phyloP scores from a whole-genome alignment of 2,888 invertebrate species.

The Synanthedon andrenaeformis region DNA sequence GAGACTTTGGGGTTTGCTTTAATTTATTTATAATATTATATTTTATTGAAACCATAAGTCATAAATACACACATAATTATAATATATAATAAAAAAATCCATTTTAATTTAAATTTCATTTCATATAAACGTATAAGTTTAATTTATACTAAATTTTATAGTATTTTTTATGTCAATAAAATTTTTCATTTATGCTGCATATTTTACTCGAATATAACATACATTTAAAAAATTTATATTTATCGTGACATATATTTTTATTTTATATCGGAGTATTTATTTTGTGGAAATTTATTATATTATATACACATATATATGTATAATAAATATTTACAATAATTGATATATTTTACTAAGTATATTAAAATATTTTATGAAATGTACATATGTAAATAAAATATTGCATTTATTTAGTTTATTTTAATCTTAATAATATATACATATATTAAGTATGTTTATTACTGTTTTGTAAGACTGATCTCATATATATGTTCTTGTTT shows the following conservation, averaged over 20 bases:
- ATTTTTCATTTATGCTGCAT: neutral
- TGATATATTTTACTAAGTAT: neutral
- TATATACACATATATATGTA: neutral
- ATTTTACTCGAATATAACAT: neutral
- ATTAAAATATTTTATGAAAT: neutral
- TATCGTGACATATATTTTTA: slow-evolving; percentile 1
- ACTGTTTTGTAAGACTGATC: slow-evolving; percentile 27
- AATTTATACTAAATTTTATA: slow-evolving; percentile 3
- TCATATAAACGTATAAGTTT: no score
- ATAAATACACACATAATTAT: no score
- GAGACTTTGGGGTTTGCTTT: slow-evolving; percentile 63
- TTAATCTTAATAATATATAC: slow-evolving; percentile 7
- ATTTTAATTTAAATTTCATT: no score
- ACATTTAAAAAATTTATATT: slow-evolving; percentile 3
- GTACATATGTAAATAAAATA: slow-evolving; percentile 20
- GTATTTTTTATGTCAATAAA: slow-evolving; percentile 1
- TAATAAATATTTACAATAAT: no score
- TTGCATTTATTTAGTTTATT: slow-evolving; percentile 41
- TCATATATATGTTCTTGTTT: slow-evolving; percentile 29
- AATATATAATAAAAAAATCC: no score
- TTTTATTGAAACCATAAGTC: neutral
- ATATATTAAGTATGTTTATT: slow-evolving; percentile 7
- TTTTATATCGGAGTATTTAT: slow-evolving; percentile 13
- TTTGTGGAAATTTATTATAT: slow-evolving; percentile 9
- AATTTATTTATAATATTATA: slow-evolving; percentile 23